phyloP scores from a whole-genome alignment of 2,113 vertebrate genomes.

The Leptobrachium leishanense region DNA sequence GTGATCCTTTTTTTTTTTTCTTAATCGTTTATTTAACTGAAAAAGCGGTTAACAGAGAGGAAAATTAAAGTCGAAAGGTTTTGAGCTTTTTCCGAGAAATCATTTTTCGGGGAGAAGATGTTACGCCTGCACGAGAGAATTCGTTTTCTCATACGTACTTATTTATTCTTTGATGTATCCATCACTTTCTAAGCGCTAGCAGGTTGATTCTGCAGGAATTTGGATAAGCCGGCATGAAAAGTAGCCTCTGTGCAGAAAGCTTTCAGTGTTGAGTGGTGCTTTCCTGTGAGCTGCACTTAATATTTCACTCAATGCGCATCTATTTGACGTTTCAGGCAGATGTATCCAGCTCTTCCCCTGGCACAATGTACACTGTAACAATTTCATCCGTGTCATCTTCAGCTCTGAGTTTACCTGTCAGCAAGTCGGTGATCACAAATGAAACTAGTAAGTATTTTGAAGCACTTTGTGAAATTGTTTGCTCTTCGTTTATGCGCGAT shows the following conservation, averaged over 20 bases:
- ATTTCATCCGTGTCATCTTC: constrained; percentile 80
- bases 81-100: constrained; percentile 12
- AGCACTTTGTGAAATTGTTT: background rate
- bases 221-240: constrained; percentile 2
- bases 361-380: constrained; percentile 73
- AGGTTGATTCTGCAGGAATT: constrained; percentile 11
- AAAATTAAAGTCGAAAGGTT: constrained; percentile 12
- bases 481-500: no score
- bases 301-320: constrained; percentile 30
- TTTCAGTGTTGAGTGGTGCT: constrained; percentile 1
- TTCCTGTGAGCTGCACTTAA: constrained; percentile 21
- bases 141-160: background rate
- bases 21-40: background rate
- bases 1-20: background rate
- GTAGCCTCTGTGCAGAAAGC: constrained; percentile 3
- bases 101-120: constrained; percentile 17
- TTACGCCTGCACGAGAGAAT: background rate
- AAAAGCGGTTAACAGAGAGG: constrained; percentile 1
- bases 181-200: constrained; percentile 26
- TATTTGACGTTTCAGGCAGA: constrained; percentile 70
- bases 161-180: constrained; percentile 24
- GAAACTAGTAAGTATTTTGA: constrained; percentile 76
- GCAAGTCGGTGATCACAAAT: constrained; percentile 79
- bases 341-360: constrained; percentile 71
- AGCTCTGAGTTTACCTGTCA: constrained; percentile 78